Conservation (phyloP, 2,888 invertebrate genomes). For the Leptinotarsa tumamoca region DNA sequence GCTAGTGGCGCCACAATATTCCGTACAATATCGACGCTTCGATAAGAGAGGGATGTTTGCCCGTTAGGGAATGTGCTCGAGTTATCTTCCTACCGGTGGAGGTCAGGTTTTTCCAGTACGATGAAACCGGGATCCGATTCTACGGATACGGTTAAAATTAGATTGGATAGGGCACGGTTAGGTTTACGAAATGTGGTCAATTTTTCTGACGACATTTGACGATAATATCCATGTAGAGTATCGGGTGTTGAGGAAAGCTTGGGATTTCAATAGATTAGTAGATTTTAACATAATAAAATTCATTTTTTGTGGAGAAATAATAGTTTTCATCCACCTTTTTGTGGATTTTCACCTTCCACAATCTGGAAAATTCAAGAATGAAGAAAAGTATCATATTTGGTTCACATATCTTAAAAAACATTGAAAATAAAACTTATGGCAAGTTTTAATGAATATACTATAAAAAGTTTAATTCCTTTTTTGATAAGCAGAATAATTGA, state of each 20-base stretch:
- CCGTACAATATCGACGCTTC: conserved; percentile 36
- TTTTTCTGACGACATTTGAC: not conserved
- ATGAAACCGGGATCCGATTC: conserved; percentile 10
- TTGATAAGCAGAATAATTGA: no score
- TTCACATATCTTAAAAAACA: no score
- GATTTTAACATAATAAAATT: not conserved
- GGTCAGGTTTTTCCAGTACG: conserved; percentile 24
- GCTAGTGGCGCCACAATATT: conserved; percentile 58
- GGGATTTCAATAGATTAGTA: no score
- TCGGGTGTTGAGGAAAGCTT: not conserved
- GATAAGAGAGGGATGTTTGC: conserved; percentile 27
- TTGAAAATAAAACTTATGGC: no score
- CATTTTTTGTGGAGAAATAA: not conserved
- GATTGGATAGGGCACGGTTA: conserved; percentile 10
- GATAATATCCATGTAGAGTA: not conserved
- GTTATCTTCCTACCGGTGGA: conserved; percentile 24
- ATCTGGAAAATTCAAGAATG: no score
- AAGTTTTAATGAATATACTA: no score
- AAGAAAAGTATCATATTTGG: no score
- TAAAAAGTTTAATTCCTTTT: no score
- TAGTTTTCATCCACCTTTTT: no score
- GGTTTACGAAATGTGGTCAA: not conserved
- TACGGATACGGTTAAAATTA: conserved; percentile 20
- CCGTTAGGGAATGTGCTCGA: conserved; percentile 16
- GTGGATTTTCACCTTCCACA: not conserved